Percentiles rank a stretch among this genome's conserved stretches.
phyloP scores from a whole-genome alignment of 1,140 invertebrate genomes.

The Aphidius gifuensis region DNA sequence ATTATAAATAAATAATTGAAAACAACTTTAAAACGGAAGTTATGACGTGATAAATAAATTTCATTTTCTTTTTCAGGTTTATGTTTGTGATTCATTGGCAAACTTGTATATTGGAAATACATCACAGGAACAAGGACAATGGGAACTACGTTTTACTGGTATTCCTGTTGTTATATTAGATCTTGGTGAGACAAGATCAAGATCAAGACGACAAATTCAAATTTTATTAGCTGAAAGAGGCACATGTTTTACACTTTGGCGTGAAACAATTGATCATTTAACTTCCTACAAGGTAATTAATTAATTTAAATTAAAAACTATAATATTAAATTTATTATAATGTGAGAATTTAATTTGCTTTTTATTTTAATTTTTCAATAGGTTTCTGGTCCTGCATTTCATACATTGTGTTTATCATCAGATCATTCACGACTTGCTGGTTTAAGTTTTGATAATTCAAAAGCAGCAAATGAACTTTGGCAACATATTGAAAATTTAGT shows the following conservation, averaged over 20 bases:
- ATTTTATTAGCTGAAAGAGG: conserved; percentile 79
- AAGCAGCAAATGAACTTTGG: conserved; percentile 71
- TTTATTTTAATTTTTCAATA: conserved; percentile 32
- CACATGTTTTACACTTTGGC: conserved; percentile 82
- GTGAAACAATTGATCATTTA: conserved; percentile 75
- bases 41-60: not conserved
- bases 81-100: conserved; percentile 74
- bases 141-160: conserved; percentile 76
- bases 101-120: conserved; percentile 71
- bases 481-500: conserved; percentile 68
- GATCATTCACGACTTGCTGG: conserved; percentile 62
- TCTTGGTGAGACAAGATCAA: conserved; percentile 68
- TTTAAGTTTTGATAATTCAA: conserved; percentile 68
- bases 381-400: conserved; percentile 68
- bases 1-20: too few relatives aligned
- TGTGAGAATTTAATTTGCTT: too few relatives aligned
- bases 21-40: too few relatives aligned
- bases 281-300: conserved; percentile 59
- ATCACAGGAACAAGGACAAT: conserved; percentile 57
- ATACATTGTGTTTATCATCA: conserved; percentile 77
- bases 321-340: too few relatives aligned
- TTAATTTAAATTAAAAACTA: not conserved
- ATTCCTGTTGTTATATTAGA: conserved; percentile 80
- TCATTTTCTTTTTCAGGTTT: conserved; percentile 55
- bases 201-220: conserved; percentile 70